Evolutionary conservation across 2,113 vertebrate genomes (phyloP), one percentile per base, ranked within the genome.

Genomic region (Eubucco bourcierii): DNA sequence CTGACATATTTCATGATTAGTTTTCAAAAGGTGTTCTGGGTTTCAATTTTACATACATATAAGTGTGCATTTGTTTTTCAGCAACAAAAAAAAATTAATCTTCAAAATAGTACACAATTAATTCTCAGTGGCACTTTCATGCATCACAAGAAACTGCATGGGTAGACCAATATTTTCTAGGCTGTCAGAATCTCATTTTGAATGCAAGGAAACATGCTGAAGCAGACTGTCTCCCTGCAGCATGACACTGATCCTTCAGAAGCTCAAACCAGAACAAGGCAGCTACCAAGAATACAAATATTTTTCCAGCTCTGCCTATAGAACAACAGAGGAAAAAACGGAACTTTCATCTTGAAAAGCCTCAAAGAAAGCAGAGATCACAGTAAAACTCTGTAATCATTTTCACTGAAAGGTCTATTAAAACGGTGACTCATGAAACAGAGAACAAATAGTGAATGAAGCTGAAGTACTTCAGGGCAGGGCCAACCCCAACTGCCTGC

Each of bases 41-140:
- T 71, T 93, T 71, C 66, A 83, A 10, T 80, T 95, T 89, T 88
- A 65, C 81, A 64, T 87, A 58, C 55, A 66, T 33, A 88, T 52
- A 86, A 86, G 52, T 25, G 41, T 63, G 89, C 53, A 66, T 56
- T 47, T 63, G 27, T 76, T 82, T 84, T 20, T 55, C 55, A 83
- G 50, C 34, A 87, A 85, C 79, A 81, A 90, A 93, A 91, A 91
- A 95, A 52, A 92, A 85, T n/a, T n/a, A n/a, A n/a, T 24, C 68
- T 90, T 81, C 63, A 74, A 76, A 92, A 93, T 87, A 90, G 91
- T 74, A 70, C 17, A 87, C 87, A 96, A 90, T 91, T 80, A 94
- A 95, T 96, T 53, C n/a, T 89, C 72, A 75, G 0, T 33, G 56
- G 77, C 86, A 59, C 65, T 56, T 88, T 53, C 76, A 95, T 94